Base-by-base conservation (phyloP, 2,113 vertebrate species). In the Eulemur rufifrons region DNA sequence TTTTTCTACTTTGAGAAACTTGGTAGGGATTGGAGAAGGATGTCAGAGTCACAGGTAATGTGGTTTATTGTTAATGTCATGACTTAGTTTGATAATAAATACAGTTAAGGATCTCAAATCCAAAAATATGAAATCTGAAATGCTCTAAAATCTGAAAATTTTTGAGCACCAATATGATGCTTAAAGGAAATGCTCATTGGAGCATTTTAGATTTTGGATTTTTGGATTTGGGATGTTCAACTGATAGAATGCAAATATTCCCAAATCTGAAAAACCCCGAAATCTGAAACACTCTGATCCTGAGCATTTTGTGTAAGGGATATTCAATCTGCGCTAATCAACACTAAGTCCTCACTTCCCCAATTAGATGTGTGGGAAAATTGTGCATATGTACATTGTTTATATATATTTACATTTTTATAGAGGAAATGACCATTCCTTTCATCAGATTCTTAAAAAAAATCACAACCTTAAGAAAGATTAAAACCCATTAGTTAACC, bases 361-460 rank as follows among this genome's bases (percentile, higher is more conserved):
- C 7, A 83, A 12, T 14, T 29, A 80, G 6, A 56, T 91, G 6
- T 29, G 63, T 52, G 10, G 66, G 47, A 59, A 56, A 71, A 54
- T 34, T 73, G 2, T n/a, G 21, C 42, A 6, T 69, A 11, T 89
- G 11, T 42, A 18, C 74, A 13, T 39, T 54, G 6, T 59, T 8
- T 89, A 11, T 25, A 6, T 68, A 27, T 77, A 32, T 39, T 84
- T 84, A 20, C 39, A 45, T 39, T 82, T 87, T 89, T 78, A 95
- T 14, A 56, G 47, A 93, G 7, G 39, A 91, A 91, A 85, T 87
- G 37, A 39, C 27, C 13, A 10, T 96, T 74, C 1, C 17, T 71
- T 89, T 87, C 8, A 64, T 80, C 66, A 71, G 42, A 69, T 86
- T 96, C 50, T 89, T 86, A 12, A 71, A 86, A 85, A 85, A 84